These are phyloP conservation scores for Ganaspis sp. DNA, from an alignment of 1,140 invertebrate genomes.

Conservation along the genomic window DNA sequence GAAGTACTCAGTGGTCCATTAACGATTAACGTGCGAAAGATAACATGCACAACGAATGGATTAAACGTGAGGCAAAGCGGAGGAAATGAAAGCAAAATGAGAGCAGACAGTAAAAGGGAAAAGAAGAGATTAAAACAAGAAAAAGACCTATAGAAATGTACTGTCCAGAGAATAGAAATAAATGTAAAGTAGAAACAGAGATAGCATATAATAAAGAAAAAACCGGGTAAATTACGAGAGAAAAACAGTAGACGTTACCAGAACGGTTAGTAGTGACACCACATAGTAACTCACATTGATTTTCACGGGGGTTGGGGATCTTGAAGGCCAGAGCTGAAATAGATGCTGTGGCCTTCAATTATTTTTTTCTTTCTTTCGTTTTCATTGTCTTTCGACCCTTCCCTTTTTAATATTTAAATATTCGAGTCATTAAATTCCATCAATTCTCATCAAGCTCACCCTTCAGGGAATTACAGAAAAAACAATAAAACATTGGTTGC, in stretches of 20 bases:
- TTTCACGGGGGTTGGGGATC: slow-evolving; percentile 58
- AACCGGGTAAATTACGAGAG: slow-evolving; percentile 20
- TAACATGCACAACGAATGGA: slow-evolving; percentile 40
- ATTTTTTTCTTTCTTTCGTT: slow-evolving; percentile 48
- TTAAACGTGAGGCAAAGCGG: background rate
- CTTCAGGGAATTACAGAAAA: background rate
- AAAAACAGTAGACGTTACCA: slow-evolving; percentile 52
- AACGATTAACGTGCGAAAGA: slow-evolving; percentile 35
- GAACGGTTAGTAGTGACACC: slow-evolving; percentile 59
- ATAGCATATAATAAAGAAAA: background rate
- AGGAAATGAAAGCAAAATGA: background rate
- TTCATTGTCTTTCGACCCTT: slow-evolving; percentile 33
- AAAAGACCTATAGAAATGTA: slow-evolving; percentile 15
- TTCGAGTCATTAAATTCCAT: background rate
- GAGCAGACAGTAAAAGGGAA: slow-evolving; percentile 18
- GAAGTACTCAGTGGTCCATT: slow-evolving; percentile 28
- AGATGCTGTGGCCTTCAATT: slow-evolving; percentile 52
- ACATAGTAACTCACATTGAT: slow-evolving; percentile 59
- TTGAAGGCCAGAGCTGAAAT: slow-evolving; percentile 54
- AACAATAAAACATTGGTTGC: background rate
- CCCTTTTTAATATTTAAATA: slow-evolving; percentile 13
- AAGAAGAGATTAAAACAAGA: slow-evolving; percentile 6
- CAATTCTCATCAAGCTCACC: slow-evolving; percentile 7
- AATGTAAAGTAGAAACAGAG: background rate
- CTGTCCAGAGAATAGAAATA: background rate